phyloP scores from a whole-genome alignment of 2,113 vertebrate species.

The Baryphthengus martii region DNA sequence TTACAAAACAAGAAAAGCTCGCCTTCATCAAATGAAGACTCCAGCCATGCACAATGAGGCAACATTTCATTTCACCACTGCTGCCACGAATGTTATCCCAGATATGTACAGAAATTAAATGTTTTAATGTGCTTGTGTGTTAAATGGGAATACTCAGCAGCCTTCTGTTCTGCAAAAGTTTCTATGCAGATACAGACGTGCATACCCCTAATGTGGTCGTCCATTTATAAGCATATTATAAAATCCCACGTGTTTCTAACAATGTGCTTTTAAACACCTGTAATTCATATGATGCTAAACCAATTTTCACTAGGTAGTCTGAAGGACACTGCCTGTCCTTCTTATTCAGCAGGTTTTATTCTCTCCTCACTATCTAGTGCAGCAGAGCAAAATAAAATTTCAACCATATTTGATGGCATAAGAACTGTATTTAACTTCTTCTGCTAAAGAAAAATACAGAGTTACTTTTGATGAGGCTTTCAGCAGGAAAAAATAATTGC shows the following conservation, averaged over 20 bases:
- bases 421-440: not conserved
- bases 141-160: not conserved
- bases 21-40: not conserved
- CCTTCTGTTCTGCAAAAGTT: not conserved
- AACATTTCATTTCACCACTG: not conserved
- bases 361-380: not conserved
- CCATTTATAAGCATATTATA: not conserved
- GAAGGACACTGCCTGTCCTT: not conserved
- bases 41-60: rapidly evolving
- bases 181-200: not conserved
- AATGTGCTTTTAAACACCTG: not conserved
- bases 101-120: not conserved
- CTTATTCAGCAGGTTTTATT: not conserved
- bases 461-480: not conserved
- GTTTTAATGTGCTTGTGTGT: not conserved
- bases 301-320: not conserved
- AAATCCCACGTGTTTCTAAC: not conserved
- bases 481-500: not conserved
- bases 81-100: not conserved
- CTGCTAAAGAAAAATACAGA: not conserved
- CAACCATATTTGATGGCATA: not conserved
- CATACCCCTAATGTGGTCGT: not conserved
- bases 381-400: not conserved
- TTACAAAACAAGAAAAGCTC: not conserved
- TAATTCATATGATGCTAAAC: not conserved